These are phyloP conservation scores for Orthosia incerta DNA, from an alignment of 2,888 invertebrate genomes.

Conservation along the genomic window DNA sequence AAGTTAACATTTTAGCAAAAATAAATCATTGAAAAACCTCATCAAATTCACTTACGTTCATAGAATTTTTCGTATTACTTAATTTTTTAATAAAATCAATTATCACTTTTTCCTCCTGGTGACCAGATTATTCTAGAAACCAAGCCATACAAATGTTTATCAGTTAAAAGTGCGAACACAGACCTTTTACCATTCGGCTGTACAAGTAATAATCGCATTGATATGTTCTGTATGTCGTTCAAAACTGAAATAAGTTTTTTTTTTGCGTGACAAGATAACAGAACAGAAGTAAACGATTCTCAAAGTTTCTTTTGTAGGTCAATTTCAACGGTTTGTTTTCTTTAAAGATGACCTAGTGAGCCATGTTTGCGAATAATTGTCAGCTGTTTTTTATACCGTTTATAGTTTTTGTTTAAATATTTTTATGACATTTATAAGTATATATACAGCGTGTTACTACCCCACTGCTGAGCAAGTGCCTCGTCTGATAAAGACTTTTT, in stretches of 20 bases:
- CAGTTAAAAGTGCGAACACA: background rate
- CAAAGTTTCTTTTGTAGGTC: slow-evolving; percentile 47
- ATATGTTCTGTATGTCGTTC: slow-evolving; percentile 71
- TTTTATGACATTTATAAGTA: background rate
- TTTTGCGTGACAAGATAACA: slow-evolving; percentile 63
- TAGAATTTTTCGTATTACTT: background rate
- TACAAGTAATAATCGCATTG: slow-evolving; percentile 74
- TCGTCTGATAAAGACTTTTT: too few species aligned
- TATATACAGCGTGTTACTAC: too few species aligned
- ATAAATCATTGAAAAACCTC: background rate
- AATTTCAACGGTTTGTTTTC: slow-evolving; percentile 29
- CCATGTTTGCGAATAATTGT: background rate
- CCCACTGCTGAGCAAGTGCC: too few species aligned
- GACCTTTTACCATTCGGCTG: slow-evolving; percentile 54
- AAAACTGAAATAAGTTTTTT: slow-evolving; percentile 74
- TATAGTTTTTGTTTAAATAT: background rate
- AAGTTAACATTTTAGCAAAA: background rate
- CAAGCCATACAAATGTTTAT: background rate
- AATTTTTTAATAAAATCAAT: background rate
- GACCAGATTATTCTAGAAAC: slow-evolving; percentile 3
- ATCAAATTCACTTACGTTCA: background rate
- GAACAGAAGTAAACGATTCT: slow-evolving; percentile 20
- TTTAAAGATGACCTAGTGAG: slow-evolving; percentile 17
- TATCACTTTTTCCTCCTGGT: background rate
- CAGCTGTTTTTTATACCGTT: background rate